Evolutionary conservation across 2,113 vertebrate species (phyloP), one percentile per base, ranked within the genome.

Genomic region (Pangasianodon hypophthalmus): DNA sequence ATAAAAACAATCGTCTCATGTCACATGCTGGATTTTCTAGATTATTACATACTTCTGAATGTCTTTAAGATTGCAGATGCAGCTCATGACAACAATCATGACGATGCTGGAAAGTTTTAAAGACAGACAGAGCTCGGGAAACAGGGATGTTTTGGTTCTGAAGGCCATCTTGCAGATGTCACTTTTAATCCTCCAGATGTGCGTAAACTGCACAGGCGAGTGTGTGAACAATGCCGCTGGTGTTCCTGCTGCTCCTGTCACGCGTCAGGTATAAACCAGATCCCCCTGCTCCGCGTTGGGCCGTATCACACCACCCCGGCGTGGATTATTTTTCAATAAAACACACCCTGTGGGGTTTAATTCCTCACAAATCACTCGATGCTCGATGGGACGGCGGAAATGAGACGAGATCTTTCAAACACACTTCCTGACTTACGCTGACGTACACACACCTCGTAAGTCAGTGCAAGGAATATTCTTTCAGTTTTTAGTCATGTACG

Each of bases 201-300:
- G 6, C 10, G 81, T 83, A 83, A 83, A 58, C 81, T 83, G 32
- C 81, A 6, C 52, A 58, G 81, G 24, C 52, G 80, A 37, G 82
- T 84, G 56, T 62, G 82, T 60, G 82, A 60, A 84, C 56, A 84
- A 84, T 60, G 54, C 9, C 1, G 10, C 54, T 62, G 19, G 37
- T 84, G 82, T 84, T 84, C 82, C 56, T 44, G 32, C 32, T 84
- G 56, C 37, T 60, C 14, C 82, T 44, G 54, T 44, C 54, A 84
- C 44, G 56, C 21, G 10, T 41, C 10, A 60, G 44, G 37, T 24
- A 21, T 37, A 37, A 84, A 60, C 54, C 32, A 84, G 81, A 58
- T 83, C 54, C 21, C 19, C 16, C 14, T 5, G n/a, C 32, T 32
- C 6, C 2, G 4, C n/a, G 8, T 10, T 37, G 50, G 48, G n/a